Conservation (phyloP, 1,140 invertebrate genomes). For the Apis laboriosa region DNA sequence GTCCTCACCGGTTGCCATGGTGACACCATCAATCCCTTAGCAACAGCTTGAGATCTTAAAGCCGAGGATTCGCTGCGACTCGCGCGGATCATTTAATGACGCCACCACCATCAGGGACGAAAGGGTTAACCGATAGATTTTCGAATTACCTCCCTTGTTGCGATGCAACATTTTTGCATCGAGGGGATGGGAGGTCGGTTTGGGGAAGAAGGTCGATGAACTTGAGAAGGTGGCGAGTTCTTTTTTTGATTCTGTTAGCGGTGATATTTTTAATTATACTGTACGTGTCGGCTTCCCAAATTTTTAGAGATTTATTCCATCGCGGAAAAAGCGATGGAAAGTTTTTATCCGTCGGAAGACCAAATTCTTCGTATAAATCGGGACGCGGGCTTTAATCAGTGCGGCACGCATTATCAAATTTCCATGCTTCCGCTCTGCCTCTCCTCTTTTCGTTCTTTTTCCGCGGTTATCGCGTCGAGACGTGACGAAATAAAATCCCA, state of each 20-base stretch:
- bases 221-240: too few species aligned
- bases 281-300: not conserved
- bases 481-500: conserved; percentile 45
- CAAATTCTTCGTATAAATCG: not conserved
- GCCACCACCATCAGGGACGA: not conserved
- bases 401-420: conserved; percentile 36
- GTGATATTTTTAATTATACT: too few species aligned
- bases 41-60: conserved; percentile 81
- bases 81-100: conserved; percentile 66
- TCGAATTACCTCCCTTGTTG: not conserved
- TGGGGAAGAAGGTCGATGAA: too few species aligned
- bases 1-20: conserved; percentile 77
- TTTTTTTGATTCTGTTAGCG: too few species aligned
- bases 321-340: not conserved
- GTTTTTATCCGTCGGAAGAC: not conserved
- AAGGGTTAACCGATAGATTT: conserved; percentile 7
- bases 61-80: conserved; percentile 74
- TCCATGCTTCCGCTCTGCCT: conserved; percentile 19
- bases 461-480: conserved; percentile 40
- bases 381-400: conserved; percentile 24
- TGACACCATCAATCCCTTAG: conserved; percentile 81
- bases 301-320: not conserved
- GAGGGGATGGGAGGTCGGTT: too few species aligned
- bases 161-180: too few species aligned
- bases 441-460: conserved; percentile 28